Base-by-base conservation (phyloP, 2,113 vertebrate species). In the Melanotaenia duboulayi region DNA sequence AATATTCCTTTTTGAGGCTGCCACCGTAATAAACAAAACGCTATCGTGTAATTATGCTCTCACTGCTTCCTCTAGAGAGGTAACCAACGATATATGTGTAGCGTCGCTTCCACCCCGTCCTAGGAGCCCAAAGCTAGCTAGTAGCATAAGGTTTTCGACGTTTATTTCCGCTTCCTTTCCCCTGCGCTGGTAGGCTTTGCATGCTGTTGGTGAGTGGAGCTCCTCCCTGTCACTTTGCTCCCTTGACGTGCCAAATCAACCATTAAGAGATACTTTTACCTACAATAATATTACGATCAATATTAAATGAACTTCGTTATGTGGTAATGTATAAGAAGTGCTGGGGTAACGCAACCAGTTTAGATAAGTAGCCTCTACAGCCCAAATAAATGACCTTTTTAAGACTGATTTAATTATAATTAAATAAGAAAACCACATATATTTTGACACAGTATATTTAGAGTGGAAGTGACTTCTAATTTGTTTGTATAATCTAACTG, bases 91-190 rank as follows among this genome's bases (percentile, higher is more conserved):
- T 58, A 69, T 78, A 11, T 48, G 84, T 69, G 54, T 71, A 56
- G 22, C 65, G 74, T 84, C 82, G 84, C 75, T 85, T 62, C 16
- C 80, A 76, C 40, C 54, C 80, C 59, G 87, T 86, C 80, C 80
- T 28, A 10, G 16, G 56, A 90, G 84, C 77, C 73, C 32, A n/a
- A 76, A 81, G 65, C 76, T 71, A 88, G 85, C 90, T 75, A 17
- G 74, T 86, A 90, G 89, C 88, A 78, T 60, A 65, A 59, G 82
- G 68, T 81, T 76, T 50, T 65, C 81, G 71, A 80, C 85, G 81
- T 66, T 82, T 60, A 85, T 93, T 93, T 94, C 92, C 93, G 93
- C 86, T 94, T 94, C 91, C 92, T 91, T 35, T 74, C 82, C 83
- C 55, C 75, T n/a, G 78, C 9, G 46, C 66, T 42, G 86, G 62